These are phyloP conservation scores for Drosophila neutralis DNA, from an alignment of 2,888 invertebrate genomes.

Conservation along the genomic window DNA sequence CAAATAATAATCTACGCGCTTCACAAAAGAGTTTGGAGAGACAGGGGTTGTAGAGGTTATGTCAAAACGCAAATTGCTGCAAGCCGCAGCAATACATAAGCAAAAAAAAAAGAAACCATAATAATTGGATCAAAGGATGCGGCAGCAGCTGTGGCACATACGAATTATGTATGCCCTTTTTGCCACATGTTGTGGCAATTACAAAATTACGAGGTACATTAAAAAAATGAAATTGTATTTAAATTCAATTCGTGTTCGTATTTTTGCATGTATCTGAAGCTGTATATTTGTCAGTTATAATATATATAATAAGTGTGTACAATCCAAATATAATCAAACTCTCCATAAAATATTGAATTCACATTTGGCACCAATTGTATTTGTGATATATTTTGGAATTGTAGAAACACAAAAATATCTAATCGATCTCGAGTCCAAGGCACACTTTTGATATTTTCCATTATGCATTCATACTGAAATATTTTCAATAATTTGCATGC, in stretches of 20 bases:
- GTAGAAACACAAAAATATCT: no score
- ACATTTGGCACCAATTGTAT: neutral
- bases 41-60: constrained; percentile 38
- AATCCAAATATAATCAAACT: neutral
- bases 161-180: constrained; percentile 32
- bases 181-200: neutral
- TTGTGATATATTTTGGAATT: neutral
- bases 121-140: constrained; percentile 14
- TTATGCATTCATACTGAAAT: no score
- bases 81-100: constrained; percentile 47
- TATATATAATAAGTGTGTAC: neutral
- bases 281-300: no score
- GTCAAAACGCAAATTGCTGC: constrained; percentile 70
- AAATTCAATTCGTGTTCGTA: neutral
- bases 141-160: neutral
- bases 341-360: neutral
- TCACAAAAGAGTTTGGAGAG: constrained; percentile 31
- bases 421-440: no score
- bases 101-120: constrained; percentile 15
- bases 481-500: no score
- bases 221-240: neutral
- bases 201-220: neutral
- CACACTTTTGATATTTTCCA: no score
- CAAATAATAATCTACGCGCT: constrained; percentile 78
- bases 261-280: neutral